Evolutionary conservation across 2,888 invertebrate genomes (phyloP).

Genomic region (Holacanthella duospinosa): DNA sequence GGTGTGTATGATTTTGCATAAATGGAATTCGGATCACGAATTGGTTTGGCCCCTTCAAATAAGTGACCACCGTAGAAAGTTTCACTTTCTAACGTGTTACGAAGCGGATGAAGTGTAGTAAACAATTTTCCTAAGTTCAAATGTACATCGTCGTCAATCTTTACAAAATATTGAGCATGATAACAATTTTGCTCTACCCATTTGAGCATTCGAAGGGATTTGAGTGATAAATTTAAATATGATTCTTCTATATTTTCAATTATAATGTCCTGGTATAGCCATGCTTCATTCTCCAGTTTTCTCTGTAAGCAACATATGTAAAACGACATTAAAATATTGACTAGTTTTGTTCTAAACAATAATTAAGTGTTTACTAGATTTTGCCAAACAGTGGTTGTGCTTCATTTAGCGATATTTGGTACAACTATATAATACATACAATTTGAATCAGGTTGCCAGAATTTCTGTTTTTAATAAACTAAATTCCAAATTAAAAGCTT

Average conservation of each 20-base stretch:
- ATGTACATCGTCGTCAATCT: conserved; percentile 40
- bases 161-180: conserved; percentile 34
- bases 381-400: no score
- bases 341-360: no score
- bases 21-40: conserved; percentile 37
- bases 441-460: no score
- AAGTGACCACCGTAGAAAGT: conserved; percentile 39
- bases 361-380: no score
- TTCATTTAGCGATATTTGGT: no score
- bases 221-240: conserved; percentile 34
- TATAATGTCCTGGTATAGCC: no score
- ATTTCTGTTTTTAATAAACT: no score
- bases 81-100: not conserved
- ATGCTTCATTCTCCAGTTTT: no score
- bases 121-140: conserved; percentile 36
- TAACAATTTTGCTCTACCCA: conserved; percentile 26
- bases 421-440: no score
- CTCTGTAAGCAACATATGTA: no score
- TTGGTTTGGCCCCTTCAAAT: conserved; percentile 38
- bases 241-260: conserved; percentile 29
- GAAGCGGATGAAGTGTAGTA: conserved; percentile 27
- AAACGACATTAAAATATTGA: no score
- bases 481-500: no score
- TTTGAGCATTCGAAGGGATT: conserved; percentile 34
- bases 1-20: conserved; percentile 41